These are phyloP conservation scores for Ptychadena robeensis DNA, from an alignment of 2,797 vertebrate genomes.

Conservation along the genomic window DNA sequence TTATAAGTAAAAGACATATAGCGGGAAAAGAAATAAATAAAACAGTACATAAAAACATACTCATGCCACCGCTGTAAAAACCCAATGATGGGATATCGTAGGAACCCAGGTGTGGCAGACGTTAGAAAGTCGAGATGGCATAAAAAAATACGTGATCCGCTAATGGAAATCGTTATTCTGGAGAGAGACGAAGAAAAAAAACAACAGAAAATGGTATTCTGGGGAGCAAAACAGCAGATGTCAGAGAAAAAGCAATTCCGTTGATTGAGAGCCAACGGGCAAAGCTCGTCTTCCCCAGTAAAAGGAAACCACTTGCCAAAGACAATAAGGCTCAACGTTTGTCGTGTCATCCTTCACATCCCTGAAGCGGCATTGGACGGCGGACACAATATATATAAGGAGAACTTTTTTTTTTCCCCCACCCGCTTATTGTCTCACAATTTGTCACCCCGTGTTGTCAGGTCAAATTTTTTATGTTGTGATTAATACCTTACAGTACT, in stretches of 20 bases:
- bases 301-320: conserved; percentile 62
- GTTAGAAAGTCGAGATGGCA: background rate
- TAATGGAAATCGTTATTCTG: conserved; percentile 48
- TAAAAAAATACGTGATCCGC: conserved; percentile 10
- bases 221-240: conserved; percentile 46
- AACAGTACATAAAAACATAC: background rate
- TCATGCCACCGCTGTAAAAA: background rate
- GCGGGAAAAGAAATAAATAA: background rate
- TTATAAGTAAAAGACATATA: background rate
- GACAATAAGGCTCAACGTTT: conserved; percentile 54
- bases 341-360: conserved; percentile 53
- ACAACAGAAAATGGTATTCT: conserved; percentile 20
- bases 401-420: conserved; percentile 22
- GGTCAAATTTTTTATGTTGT: conserved; percentile 54
- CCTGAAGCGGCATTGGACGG: conserved; percentile 44
- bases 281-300: conserved; percentile 1
- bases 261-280: conserved; percentile 55
- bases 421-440: conserved; percentile 34
- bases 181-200: background rate
- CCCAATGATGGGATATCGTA: background rate
- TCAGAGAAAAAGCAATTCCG: conserved; percentile 57
- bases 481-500: conserved; percentile 60
- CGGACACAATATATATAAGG: conserved; percentile 45
- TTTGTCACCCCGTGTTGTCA: conserved; percentile 47
- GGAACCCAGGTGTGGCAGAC: conserved; percentile 4